phyloP scores from a whole-genome alignment of 2,113 vertebrate genomes.

The Astatoreochromis straeleni region DNA sequence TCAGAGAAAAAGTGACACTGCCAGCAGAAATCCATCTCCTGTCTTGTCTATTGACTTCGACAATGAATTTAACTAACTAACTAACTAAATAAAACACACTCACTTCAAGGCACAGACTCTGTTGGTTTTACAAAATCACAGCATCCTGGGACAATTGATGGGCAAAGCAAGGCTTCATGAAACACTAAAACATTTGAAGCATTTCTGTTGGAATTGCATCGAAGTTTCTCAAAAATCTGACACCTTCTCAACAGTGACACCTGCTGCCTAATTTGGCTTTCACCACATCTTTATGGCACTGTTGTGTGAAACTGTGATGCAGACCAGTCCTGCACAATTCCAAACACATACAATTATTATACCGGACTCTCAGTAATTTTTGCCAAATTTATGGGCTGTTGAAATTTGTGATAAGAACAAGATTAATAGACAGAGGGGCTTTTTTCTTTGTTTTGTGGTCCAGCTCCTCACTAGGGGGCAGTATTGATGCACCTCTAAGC shows the following conservation, averaged over 20 bases:
- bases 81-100: fast-evolving
- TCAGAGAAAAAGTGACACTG: not conserved
- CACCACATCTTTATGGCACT: not conserved
- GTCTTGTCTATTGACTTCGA: not conserved
- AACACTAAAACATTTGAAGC: not conserved
- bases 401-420: not conserved
- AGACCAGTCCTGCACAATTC: not conserved
- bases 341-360: not conserved
- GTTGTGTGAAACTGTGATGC: not conserved
- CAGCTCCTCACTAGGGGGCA: not conserved
- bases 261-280: not conserved
- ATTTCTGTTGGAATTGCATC: fast-evolving
- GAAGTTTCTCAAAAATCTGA: not conserved
- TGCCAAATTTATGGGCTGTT: not conserved
- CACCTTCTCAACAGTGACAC: not conserved
- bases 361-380: not conserved
- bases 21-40: not conserved
- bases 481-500: not conserved
- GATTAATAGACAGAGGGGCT: not conserved
- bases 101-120: not conserved
- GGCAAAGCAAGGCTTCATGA: not conserved
- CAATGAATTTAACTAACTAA: fast-evolving
- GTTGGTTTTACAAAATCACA: not conserved
- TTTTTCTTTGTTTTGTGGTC: not conserved
- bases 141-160: not conserved